Evolutionary conservation across 2,113 vertebrate species (phyloP).

Genomic region (Nycticryphes semicollaris): DNA sequence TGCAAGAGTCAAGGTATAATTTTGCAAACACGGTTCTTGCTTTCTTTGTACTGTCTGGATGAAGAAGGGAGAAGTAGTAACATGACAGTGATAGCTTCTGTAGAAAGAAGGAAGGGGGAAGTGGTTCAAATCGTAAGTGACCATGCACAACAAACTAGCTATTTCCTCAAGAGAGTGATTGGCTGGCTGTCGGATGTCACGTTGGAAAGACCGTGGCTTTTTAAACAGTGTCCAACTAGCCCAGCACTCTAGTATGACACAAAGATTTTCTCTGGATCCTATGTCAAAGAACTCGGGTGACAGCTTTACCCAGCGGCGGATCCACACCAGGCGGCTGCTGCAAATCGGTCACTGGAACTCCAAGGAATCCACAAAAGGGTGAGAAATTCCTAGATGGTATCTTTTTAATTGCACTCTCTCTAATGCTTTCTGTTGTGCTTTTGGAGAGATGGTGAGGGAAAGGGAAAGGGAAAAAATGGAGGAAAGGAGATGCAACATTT

Average conservation of each 20-base stretch:
- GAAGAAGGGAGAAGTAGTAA: neutral
- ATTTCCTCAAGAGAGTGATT: neutral
- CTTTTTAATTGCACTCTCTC: neutral
- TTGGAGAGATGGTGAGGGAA: neutral
- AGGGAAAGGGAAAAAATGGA: neutral
- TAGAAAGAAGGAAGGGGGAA: slow-evolving; percentile 8
- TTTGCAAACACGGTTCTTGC: neutral
- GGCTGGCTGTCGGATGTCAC: neutral
- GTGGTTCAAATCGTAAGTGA: neutral
- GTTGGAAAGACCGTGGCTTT: neutral
- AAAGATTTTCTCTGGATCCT: neutral
- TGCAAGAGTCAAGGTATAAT: neutral
- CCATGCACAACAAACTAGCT: neutral
- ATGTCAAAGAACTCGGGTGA: neutral
- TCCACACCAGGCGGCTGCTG: neutral
- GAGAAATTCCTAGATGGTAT: neutral
- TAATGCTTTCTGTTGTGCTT: neutral
- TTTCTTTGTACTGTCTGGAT: neutral
- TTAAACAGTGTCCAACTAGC: neutral
- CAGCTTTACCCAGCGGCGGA: neutral
- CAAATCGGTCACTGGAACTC: neutral
- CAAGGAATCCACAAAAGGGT: neutral
- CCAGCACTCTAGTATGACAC: neutral
- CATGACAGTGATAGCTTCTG: neutral
- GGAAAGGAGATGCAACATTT: neutral